These are phyloP conservation scores for Philotrypesis tridentata DNA, from an alignment of 1,140 invertebrate genomes.

Conservation along the genomic window DNA sequence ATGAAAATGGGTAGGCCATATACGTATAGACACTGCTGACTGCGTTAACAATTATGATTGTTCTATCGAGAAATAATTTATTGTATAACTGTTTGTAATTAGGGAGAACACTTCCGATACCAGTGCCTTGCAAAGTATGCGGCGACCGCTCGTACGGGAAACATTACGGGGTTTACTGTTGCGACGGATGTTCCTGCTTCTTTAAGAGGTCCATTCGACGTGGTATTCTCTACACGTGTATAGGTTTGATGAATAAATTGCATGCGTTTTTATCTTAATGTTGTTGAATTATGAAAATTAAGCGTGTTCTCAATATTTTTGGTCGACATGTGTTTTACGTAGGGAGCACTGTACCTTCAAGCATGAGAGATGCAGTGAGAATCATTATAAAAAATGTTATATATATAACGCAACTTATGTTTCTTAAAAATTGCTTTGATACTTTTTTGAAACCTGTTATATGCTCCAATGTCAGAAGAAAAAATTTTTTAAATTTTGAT, in stretches of 20 bases:
- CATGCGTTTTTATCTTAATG: neutral
- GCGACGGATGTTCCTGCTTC: slow-evolving; percentile 92
- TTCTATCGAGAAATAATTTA: slow-evolving; percentile 13
- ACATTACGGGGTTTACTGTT: slow-evolving; percentile 90
- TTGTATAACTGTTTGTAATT: slow-evolving; percentile 25
- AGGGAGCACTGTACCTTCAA: too few relatives aligned
- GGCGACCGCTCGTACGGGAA: slow-evolving; percentile 91
- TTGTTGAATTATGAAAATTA: neutral
- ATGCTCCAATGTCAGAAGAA: too few relatives aligned
- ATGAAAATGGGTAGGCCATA: too few relatives aligned
- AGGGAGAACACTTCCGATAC: slow-evolving; percentile 81
- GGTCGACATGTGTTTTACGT: too few relatives aligned
- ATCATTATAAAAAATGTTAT: too few relatives aligned
- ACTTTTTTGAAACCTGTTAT: too few relatives aligned
- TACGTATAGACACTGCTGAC: too few relatives aligned
- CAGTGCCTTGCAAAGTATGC: slow-evolving; percentile 84
- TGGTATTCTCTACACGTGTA: slow-evolving; percentile 83
- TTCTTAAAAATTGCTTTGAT: too few relatives aligned
- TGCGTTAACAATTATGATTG: neutral
- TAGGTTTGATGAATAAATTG: slow-evolving; percentile 75
- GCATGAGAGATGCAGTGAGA: too few relatives aligned
- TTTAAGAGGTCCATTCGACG: slow-evolving; percentile 87
- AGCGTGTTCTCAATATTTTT: too few relatives aligned
- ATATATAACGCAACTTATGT: too few relatives aligned
- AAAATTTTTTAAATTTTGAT: too few relatives aligned